These are phyloP conservation scores for Hyperoodon ampullatus DNA, from an alignment of 2,113 vertebrate species.

Conservation along the genomic window DNA sequence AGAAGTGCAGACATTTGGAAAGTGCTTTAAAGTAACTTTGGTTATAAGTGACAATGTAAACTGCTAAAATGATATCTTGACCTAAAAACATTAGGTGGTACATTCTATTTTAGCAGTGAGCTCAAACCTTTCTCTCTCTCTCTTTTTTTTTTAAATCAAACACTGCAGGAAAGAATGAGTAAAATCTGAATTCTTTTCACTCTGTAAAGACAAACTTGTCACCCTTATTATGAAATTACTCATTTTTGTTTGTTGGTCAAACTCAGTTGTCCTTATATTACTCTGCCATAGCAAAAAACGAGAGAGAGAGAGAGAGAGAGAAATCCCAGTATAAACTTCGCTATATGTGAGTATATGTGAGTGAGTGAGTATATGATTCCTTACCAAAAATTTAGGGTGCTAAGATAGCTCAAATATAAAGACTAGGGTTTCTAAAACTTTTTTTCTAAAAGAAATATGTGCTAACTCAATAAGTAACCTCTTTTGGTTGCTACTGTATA, in stretches of 20 bases:
- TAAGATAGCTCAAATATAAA: slow-evolving; percentile 6
- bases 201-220: slow-evolving; percentile 42
- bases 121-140: neutral
- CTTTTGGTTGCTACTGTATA: neutral
- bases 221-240: neutral
- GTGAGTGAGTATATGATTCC: neutral
- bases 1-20: slow-evolving; percentile 32
- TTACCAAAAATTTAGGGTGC: neutral
- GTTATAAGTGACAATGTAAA: neutral
- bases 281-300: neutral
- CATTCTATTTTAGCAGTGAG: neutral
- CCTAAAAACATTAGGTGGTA: neutral
- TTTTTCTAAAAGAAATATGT: neutral
- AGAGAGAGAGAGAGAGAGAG: neutral
- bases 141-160: neutral
- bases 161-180: slow-evolving; percentile 19
- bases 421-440: neutral
- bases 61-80: neutral
- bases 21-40: slow-evolving; percentile 44
- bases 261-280: neutral
- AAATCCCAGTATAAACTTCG: neutral
- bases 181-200: neutral
- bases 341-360: neutral
- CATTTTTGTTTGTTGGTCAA: neutral
- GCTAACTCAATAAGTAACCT: slow-evolving; percentile 33